Conservation (phyloP, 2,888 invertebrate species). For the Ectemnius lituratus region DNA sequence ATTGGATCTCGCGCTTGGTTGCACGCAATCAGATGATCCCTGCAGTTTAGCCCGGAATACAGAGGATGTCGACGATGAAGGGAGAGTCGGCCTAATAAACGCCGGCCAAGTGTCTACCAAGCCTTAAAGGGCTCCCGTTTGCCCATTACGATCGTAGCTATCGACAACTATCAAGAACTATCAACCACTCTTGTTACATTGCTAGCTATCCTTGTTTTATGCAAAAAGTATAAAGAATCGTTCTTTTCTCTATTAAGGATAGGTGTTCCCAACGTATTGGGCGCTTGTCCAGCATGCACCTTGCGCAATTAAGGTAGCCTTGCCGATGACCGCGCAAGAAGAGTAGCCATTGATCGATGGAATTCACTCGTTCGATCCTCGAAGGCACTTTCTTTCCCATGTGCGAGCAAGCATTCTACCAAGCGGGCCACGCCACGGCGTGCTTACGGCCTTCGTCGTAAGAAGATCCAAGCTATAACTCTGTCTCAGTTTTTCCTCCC, state of each 20-base stretch:
- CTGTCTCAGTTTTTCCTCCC: background rate
- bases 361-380: background rate
- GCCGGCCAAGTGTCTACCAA: constrained; percentile 35
- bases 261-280: background rate
- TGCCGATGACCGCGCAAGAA: background rate
- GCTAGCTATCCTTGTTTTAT: too few species aligned
- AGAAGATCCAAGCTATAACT: constrained; percentile 12
- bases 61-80: background rate
- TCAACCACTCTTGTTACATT: background rate
- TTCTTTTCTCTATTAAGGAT: background rate
- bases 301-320: background rate
- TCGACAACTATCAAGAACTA: constrained; percentile 47
- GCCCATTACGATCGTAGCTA: constrained; percentile 42
- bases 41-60: constrained; percentile 52
- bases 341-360: constrained; percentile 6
- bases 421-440: background rate
- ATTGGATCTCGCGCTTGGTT: constrained; percentile 72
- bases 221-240: constrained; percentile 8
- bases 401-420: background rate
- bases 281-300: too few species aligned
- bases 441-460: background rate
- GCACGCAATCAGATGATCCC: constrained; percentile 72
- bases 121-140: constrained; percentile 33
- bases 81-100: constrained; percentile 36
- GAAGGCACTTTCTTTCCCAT: background rate